Evolutionary conservation across 1,140 invertebrate genomes (phyloP).

Genomic region (Danaus melanippus): DNA sequence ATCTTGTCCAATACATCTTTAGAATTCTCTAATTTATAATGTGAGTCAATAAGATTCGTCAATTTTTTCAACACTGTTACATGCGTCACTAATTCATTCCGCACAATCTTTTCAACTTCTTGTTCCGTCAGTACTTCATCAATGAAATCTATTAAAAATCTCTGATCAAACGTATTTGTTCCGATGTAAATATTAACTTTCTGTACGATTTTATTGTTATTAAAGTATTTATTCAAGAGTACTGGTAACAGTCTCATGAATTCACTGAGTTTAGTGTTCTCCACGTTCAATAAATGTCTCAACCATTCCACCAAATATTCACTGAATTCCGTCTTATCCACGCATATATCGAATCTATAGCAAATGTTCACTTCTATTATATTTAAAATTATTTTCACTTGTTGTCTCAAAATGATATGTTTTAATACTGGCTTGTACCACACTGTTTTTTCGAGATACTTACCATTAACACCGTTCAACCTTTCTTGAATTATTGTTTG

Average conservation of each 20-base stretch:
- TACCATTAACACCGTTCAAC: conserved; percentile 22
- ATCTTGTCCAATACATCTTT: conserved; percentile 26
- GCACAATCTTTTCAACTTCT: conserved; percentile 21
- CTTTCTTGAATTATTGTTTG: conserved; percentile 26
- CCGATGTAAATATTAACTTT: conserved; percentile 22
- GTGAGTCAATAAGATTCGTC: conserved; percentile 26
- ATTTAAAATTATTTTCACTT: conserved; percentile 35
- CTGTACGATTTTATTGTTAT: conserved; percentile 27
- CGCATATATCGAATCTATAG: conserved; percentile 28
- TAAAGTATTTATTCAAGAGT: conserved; percentile 20
- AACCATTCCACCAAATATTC: conserved; percentile 35
- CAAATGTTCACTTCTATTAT: conserved; percentile 31
- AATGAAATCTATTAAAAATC: conserved; percentile 32
- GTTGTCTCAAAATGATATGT: conserved; percentile 33
- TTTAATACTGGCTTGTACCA: conserved; percentile 31
- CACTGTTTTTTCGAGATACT: conserved; percentile 15
- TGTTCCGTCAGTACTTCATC: conserved; percentile 34
- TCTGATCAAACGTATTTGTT: conserved; percentile 18
- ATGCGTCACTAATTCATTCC: conserved; percentile 17
- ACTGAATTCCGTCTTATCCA: conserved; percentile 26
- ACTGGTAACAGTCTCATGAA: conserved; percentile 24
- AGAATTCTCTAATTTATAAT: conserved; percentile 28
- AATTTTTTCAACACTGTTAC: conserved; percentile 21
- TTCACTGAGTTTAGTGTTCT: conserved; percentile 11
- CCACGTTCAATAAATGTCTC: conserved; percentile 22